Evolutionary conservation across 2,888 invertebrate species (phyloP).

Genomic region (Ypsolopha scabrella): DNA sequence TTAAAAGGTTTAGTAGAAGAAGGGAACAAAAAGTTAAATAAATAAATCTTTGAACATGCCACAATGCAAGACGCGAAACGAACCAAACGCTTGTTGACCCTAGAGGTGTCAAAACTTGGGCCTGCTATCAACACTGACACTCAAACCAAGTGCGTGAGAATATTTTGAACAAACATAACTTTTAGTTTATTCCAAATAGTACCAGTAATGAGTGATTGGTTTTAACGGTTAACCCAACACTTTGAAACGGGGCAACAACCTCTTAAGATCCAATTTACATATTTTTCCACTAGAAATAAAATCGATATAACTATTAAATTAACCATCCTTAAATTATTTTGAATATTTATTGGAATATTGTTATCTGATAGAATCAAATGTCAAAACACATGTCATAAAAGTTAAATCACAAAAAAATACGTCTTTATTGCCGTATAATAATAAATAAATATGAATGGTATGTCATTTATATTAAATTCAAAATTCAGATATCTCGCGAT

Average conservation of each 20-base stretch:
- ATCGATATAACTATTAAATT: background rate
- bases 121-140: slow-evolving; percentile 50
- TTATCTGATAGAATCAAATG: background rate
- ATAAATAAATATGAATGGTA: background rate
- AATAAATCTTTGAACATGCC: too few species aligned
- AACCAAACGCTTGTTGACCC: slow-evolving; percentile 43
- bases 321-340: background rate
- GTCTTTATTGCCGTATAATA: background rate
- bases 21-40: too few species aligned
- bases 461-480: background rate
- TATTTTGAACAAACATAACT: slow-evolving; percentile 60
- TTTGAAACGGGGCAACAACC: slow-evolving; percentile 45
- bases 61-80: slow-evolving; percentile 37
- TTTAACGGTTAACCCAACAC: slow-evolving; percentile 52
- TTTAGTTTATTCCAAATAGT: slow-evolving; percentile 50
- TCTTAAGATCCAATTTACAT: slow-evolving; percentile 39
- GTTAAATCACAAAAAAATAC: background rate
- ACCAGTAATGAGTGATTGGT: slow-evolving; percentile 62
- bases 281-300: slow-evolving; percentile 19
- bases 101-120: slow-evolving; percentile 55
- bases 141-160: slow-evolving; percentile 55
- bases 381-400: background rate
- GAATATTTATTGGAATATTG: background rate
- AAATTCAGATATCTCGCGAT: background rate
- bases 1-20: too few species aligned